Evolutionary conservation across 2,113 vertebrate species (phyloP).

Genomic region (Petrocephalus microphthalmus): DNA sequence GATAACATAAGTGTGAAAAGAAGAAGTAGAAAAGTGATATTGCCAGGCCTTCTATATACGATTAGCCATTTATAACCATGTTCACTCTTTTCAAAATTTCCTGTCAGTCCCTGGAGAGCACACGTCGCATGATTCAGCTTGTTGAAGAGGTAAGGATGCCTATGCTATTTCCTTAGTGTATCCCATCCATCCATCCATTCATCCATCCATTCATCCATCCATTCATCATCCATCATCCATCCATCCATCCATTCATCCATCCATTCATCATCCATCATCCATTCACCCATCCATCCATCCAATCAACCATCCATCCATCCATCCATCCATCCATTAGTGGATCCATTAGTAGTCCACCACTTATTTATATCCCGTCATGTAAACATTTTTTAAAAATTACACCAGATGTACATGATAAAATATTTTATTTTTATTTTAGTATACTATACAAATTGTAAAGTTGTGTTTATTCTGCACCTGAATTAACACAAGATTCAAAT

Average conservation of each 20-base stretch:
- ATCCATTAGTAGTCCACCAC: not conserved
- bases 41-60: not conserved
- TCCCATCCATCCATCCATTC: not conserved
- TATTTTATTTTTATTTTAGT: not conserved
- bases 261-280: not conserved
- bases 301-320: no score
- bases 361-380: not conserved
- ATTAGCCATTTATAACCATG: not conserved
- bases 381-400: not conserved
- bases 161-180: not conserved
- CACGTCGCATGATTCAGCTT: constrained; percentile 45
- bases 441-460: no score
- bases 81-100: not conserved
- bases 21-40: not conserved
- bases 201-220: no score
- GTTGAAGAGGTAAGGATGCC: constrained; percentile 46
- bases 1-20: not conserved
- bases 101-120: constrained; percentile 48
- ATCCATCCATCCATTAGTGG: no score
- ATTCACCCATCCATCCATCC: no score
- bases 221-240: no score
- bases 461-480: no score
- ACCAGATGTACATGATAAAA: not conserved
- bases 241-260: no score
- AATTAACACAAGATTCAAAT: no score